Evolutionary conservation across 2,113 vertebrate genomes (phyloP), one percentile per base, ranked within the genome.

Genomic region (Actenoides hombroni): DNA sequence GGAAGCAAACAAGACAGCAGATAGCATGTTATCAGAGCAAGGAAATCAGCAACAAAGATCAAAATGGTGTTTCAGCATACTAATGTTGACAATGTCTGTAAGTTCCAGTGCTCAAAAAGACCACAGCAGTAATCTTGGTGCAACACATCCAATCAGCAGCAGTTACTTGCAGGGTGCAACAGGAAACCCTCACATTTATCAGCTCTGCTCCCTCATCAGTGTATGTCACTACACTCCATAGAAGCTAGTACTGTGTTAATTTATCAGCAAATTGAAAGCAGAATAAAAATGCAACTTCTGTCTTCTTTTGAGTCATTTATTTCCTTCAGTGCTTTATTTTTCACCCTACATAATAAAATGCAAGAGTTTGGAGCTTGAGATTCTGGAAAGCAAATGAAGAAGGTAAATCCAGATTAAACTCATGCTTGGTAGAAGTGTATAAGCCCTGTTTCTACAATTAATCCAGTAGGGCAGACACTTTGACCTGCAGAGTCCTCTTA

Each of bases 111-210:
- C 83, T 33, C 54, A 57, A 68, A 74, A 85, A 85, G 83, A 94
- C 97, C 91, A 46, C 96, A 96, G 83, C 69, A 57, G 57, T 91
- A 96, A 95, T 88, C 93, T 82, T 65, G 54, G 31, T 91, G 65
- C 44, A 28, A 13, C 31, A 49, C 42, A 86, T 92, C 95, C 97
- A 95, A 77, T 91, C 94, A 93, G 86, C 71, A 79, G 60, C 61
- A 92, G 37, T 83, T 96, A 90, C 83, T 95, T 85, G 85, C 85
- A 82, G 80, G 10, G 92, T 42, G 21, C 2, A 46, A 93, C 98
- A 98, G 98, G 98, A 98, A 98, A 97, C 35, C 40, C 90, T 91
- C n/a, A 60, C 64, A 88, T 80, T 95, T 96, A 92, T 82, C 93
- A 86, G 33, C 56, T 93, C 92, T 92, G 31, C 67, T 93, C 65